phyloP scores from a whole-genome alignment of 2,113 vertebrate genomes.

The Gallinago jamesoni region DNA sequence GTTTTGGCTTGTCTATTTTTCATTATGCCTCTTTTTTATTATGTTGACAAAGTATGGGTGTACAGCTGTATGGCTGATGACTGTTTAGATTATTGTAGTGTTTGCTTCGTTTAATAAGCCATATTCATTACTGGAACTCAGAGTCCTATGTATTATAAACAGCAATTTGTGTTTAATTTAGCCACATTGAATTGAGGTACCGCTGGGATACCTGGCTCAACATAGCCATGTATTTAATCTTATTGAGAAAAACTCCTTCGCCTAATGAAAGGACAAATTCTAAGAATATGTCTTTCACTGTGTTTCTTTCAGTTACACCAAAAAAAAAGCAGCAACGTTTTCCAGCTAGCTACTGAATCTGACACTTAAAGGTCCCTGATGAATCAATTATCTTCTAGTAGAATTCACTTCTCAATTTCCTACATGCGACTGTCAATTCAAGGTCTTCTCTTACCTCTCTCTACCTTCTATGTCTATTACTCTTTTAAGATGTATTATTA shows the following conservation, averaged over 20 bases:
- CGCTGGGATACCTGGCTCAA: not conserved
- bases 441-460: not conserved
- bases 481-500: not conserved
- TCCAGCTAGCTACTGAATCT: not conserved
- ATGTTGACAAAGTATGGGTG: not conserved
- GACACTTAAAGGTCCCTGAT: not conserved
- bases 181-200: not conserved
- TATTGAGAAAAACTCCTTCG: not conserved
- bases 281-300: not conserved
- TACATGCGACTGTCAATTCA: not conserved
- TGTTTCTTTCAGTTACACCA: not conserved
- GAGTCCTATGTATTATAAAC: not conserved
- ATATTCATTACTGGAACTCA: not conserved
- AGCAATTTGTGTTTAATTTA: not conserved
- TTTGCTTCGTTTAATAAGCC: not conserved
- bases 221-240: not conserved
- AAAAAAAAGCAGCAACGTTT: not conserved
- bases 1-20: not conserved
- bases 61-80: not conserved
- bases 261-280: not conserved
- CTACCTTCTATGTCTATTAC: not conserved
- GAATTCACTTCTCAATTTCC: not conserved
- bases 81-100: not conserved
- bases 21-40: not conserved
- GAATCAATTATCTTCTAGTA: constrained; percentile 27